Conservation (phyloP, 2,888 invertebrate species). For the Hololepta plana region DNA sequence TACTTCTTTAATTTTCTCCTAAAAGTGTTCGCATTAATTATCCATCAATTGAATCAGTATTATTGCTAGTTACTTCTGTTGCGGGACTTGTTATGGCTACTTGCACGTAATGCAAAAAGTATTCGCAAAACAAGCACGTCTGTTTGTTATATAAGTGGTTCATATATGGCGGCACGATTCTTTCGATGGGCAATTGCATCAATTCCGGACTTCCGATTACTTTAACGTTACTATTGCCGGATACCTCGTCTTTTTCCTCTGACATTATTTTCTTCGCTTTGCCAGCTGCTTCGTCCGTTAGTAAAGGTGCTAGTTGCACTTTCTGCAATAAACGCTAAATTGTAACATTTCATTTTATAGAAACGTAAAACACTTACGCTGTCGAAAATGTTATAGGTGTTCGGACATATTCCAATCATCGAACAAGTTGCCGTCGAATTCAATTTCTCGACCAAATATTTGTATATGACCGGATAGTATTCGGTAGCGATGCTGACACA, state of each 20-base stretch:
- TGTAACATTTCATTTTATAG: constrained; percentile 2
- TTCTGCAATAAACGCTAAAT: constrained; percentile 9
- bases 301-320: constrained; percentile 38
- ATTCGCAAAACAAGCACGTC: constrained; percentile 64
- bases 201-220: constrained; percentile 15
- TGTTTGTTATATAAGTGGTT: constrained; percentile 27
- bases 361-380: constrained; percentile 15
- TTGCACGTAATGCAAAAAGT: constrained; percentile 64
- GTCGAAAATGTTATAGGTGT: too few relatives aligned
- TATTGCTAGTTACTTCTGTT: constrained; percentile 36
- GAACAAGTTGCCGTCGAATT: constrained; percentile 52
- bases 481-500: constrained; percentile 61
- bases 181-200: constrained; percentile 35
- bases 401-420: constrained; percentile 52
- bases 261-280: constrained; percentile 7
- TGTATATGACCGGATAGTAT: constrained; percentile 59
- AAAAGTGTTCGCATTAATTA: constrained; percentile 10
- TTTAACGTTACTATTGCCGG: constrained; percentile 8
- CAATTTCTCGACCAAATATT: constrained; percentile 46
- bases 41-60: neutral
- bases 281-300: constrained; percentile 16
- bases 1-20: constrained; percentile 48
- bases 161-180: constrained; percentile 23
- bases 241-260: constrained; percentile 1
- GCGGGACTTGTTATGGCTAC: constrained; percentile 46